phyloP scores from a whole-genome alignment of 2,888 invertebrate genomes.

The Amphipyra berbera region DNA sequence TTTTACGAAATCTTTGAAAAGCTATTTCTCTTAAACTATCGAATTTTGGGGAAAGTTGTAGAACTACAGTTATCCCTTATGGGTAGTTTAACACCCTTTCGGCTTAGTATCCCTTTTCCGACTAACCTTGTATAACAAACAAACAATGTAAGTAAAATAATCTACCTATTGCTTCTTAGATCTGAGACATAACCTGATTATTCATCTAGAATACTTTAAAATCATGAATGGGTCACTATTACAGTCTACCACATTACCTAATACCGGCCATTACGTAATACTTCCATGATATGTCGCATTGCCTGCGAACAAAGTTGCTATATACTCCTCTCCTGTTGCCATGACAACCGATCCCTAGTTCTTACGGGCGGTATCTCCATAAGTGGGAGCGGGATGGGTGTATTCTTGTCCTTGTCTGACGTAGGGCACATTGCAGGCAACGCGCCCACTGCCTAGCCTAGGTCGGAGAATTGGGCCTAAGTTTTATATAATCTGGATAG shows the following conservation, averaged over 20 bases:
- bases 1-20: too few relatives aligned
- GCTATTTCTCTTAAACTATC: too few relatives aligned
- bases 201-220: not conserved
- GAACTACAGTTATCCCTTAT: too few relatives aligned
- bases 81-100: too few relatives aligned
- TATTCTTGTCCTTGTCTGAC: constrained; percentile 25
- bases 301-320: not conserved
- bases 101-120: too few relatives aligned
- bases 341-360: constrained; percentile 61
- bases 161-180: too few relatives aligned
- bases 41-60: too few relatives aligned
- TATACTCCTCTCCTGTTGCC: constrained; percentile 53
- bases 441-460: constrained; percentile 55
- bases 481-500: constrained; percentile 30
- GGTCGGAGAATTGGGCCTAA: constrained; percentile 45
- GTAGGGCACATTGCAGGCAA: constrained; percentile 42
- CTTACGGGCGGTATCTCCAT: constrained; percentile 5
- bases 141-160: too few relatives aligned
- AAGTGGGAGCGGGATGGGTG: constrained; percentile 27
- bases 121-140: too few relatives aligned
- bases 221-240: constrained; percentile 13
- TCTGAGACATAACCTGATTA: not conserved
- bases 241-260: not conserved
- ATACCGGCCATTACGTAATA: constrained; percentile 36
- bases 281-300: constrained; percentile 42